Evolutionary conservation across 2,797 vertebrate genomes (phyloP), one percentile per base, ranked within the genome.

Genomic region (Pseudochaenichthys georgianus): DNA sequence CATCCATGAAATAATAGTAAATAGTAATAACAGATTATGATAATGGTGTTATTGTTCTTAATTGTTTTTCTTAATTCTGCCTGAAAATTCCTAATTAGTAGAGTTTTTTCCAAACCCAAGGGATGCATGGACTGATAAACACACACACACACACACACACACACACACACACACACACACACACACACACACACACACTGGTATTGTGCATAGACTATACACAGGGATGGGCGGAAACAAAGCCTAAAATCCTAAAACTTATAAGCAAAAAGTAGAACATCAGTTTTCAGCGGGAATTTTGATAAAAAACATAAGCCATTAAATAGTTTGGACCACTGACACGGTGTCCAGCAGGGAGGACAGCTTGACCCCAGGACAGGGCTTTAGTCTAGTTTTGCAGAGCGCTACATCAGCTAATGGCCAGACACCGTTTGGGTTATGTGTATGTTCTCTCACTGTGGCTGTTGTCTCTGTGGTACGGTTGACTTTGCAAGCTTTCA

Each of bases 61-160:
- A 66, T 81, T 78, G 28, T 77, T 81, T 76, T 80, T 12, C 60
- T 88, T 82, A 57, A 74, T 77, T 86, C 67, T 80, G 78, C 78
- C 65, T 87, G 84, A 87, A 83, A 80, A 87, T 85, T 42, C 75
- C 63, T 68, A 55, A 74, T 84, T 84, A 81, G 70, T 77, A 80
- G 80, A 83, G 66, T 81, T 61, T 62, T 70, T 79, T 77, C 21
- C 55, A 74, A 65, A 85, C 41, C 63, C 58, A 70, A 78, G 52
- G 79, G 52, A 84, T 88, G 87, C 83, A 86, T 86, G 77, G 65
- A 85, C 46, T 77, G 51, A 57, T 43, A 70, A 53, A n/a, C n/a
- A n/a, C n/a, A n/a, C n/a, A n/a, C n/a, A n/a, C n/a, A 12, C 21
- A 58, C 17, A 12, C 38, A 71, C 19, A 58, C 16, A 43, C 16